Evolutionary conservation across 2,888 invertebrate species (phyloP).

Genomic region (Chorisops tibialis): DNA sequence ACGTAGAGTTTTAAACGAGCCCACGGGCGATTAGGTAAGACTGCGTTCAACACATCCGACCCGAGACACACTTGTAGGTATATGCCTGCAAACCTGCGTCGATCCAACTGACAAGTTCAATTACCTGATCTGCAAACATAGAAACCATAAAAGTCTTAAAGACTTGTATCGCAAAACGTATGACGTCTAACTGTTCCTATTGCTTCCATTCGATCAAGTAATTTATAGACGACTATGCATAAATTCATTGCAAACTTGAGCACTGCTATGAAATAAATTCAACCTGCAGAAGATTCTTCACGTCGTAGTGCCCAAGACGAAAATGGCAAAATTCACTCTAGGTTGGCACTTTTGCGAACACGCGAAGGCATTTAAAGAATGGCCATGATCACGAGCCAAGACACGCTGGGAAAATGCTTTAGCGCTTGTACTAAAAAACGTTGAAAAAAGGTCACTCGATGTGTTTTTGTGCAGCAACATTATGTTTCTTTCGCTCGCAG

Average conservation of each 20-base stretch:
- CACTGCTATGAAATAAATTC: slow-evolving; percentile 15
- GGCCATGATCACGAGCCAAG: slow-evolving; percentile 20
- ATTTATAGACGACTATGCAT: slow-evolving; percentile 24
- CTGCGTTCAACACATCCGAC: too few relatives aligned
- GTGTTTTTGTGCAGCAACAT: slow-evolving; percentile 14
- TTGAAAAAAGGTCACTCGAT: neutral
- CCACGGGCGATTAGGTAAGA: neutral
- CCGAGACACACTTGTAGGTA: too few relatives aligned
- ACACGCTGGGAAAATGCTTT: slow-evolving; percentile 14
- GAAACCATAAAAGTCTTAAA: slow-evolving; percentile 17
- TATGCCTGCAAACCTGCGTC: neutral
- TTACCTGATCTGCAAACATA: slow-evolving; percentile 15
- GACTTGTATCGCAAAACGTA: slow-evolving; percentile 7
- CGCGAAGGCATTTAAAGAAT: slow-evolving; percentile 27
- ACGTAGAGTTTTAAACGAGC: neutral
- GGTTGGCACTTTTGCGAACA: slow-evolving; percentile 23
- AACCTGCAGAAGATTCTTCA: slow-evolving; percentile 21
- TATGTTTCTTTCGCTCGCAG: slow-evolving; percentile 12
- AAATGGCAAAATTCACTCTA: slow-evolving; percentile 18
- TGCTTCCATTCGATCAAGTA: slow-evolving; percentile 16
- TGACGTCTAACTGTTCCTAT: slow-evolving; percentile 16
- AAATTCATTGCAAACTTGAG: slow-evolving; percentile 12
- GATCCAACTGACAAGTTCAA: slow-evolving; percentile 19
- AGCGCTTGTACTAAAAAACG: neutral
- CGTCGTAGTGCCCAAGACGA: neutral